Evolutionary conservation across 2,888 invertebrate species (phyloP).

Genomic region (Amaurobius ferox): DNA sequence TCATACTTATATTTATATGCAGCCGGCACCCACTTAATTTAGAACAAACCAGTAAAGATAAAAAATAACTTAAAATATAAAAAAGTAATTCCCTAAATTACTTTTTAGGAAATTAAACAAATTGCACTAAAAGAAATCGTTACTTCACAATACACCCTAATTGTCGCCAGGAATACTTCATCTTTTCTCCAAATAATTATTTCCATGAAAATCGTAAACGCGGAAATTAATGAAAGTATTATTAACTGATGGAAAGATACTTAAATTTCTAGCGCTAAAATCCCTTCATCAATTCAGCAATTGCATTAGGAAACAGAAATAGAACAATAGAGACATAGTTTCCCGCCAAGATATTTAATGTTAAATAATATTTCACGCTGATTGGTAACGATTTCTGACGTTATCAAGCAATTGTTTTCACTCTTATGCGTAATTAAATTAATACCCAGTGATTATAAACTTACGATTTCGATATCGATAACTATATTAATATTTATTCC

Average conservation of each 20-base stretch:
- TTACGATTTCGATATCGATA: too few relatives aligned
- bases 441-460: conserved; percentile 2
- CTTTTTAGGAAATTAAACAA: too few relatives aligned
- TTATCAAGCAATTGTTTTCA: neutral
- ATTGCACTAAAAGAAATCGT: neutral
- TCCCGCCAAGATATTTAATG: neutral
- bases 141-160: neutral
- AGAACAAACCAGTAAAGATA: neutral
- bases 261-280: neutral
- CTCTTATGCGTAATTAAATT: neutral
- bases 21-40: too few relatives aligned
- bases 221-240: neutral
- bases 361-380: neutral
- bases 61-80: neutral
- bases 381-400: neutral
- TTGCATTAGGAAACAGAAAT: neutral
- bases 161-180: neutral
- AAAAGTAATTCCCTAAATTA: too few relatives aligned
- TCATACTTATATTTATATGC: too few relatives aligned
- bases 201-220: neutral
- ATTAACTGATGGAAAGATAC: neutral
- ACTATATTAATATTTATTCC: neutral
- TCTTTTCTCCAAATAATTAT: neutral
- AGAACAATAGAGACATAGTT: neutral
- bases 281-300: neutral